A percentile compares a stretch with the other conserved stretches of the same genome.
phyloP scores from a whole-genome alignment of 2,113 vertebrate species.

The Indicator maculatus region DNA sequence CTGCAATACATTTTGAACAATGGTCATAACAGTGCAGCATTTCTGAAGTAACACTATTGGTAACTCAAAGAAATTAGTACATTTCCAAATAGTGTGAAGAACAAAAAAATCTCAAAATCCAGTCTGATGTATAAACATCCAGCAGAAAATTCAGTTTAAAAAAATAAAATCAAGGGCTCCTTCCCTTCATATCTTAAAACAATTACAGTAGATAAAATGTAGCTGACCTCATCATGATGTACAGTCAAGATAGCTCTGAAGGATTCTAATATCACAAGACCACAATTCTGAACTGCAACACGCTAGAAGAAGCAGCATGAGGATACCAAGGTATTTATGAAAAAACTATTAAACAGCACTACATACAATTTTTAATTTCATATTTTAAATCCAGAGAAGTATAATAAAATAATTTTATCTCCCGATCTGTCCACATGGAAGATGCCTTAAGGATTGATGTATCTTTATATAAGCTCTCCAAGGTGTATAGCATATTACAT shows the following conservation, averaged over 20 bases:
- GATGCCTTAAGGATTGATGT: neutral
- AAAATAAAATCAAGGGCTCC: neutral
- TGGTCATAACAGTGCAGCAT: neutral
- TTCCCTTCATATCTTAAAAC: neutral
- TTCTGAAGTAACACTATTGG: neutral
- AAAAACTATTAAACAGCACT: neutral
- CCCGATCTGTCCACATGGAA: neutral
- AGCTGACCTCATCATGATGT: neutral
- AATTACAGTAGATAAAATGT: neutral
- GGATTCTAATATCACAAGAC: neutral
- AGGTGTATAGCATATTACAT: neutral
- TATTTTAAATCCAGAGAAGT: neutral
- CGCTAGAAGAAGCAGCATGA: neutral
- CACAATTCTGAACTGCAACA: neutral
- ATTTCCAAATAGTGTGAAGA: neutral
- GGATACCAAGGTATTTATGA: neutral
- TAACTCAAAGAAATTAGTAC: neutral
- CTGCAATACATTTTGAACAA: neutral
- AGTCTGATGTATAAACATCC: neutral
- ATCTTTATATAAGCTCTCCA: neutral
- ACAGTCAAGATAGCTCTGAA: neutral
- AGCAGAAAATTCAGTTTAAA: neutral
- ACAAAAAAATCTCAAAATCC: neutral
- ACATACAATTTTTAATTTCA: rapidly evolving
- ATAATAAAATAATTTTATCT: neutral